Conservation (phyloP, 1,140 invertebrate species). For the Drosophila bifasciata region DNA sequence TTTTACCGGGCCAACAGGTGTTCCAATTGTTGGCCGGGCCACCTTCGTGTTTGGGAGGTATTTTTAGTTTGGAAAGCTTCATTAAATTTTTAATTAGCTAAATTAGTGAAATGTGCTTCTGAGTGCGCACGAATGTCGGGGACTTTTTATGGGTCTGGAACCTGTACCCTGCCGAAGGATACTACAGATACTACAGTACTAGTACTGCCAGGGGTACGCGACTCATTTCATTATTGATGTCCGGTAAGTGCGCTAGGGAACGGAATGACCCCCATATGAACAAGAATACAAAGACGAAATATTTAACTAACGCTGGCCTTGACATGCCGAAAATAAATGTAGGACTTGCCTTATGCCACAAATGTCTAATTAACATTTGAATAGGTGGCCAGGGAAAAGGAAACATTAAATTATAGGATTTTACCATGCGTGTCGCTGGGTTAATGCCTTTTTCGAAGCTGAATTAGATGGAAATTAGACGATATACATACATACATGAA, state of each 20-base stretch:
- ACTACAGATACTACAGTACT: no score
- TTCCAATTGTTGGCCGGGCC: conserved; percentile 45
- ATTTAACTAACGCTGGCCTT: conserved; percentile 35
- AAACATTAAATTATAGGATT: conserved; percentile 55
- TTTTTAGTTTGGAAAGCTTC: conserved; percentile 70
- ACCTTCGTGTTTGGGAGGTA: conserved; percentile 42
- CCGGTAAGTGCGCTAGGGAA: conserved; percentile 37
- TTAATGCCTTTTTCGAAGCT: conserved; percentile 53
- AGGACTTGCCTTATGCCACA: conserved; percentile 38
- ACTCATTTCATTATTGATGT: conserved; percentile 33
- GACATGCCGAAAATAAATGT: conserved; percentile 35
- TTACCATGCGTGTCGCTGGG: conserved; percentile 67
- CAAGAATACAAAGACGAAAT: neutral
- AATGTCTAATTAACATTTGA: conserved; percentile 49
- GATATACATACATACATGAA: no score
- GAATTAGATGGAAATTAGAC: conserved; percentile 48
- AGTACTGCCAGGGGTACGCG: no score
- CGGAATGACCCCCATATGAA: conserved; percentile 6
- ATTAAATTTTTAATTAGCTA: conserved; percentile 80
- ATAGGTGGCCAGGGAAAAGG: conserved; percentile 41
- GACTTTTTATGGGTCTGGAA: conserved; percentile 24
- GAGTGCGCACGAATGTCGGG: conserved; percentile 33
- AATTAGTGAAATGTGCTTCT: conserved; percentile 59
- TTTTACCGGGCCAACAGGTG: conserved; percentile 70
- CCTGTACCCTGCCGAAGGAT: neutral